Conservation (phyloP, 2,888 invertebrate species). For the Latrodectus elegans region DNA sequence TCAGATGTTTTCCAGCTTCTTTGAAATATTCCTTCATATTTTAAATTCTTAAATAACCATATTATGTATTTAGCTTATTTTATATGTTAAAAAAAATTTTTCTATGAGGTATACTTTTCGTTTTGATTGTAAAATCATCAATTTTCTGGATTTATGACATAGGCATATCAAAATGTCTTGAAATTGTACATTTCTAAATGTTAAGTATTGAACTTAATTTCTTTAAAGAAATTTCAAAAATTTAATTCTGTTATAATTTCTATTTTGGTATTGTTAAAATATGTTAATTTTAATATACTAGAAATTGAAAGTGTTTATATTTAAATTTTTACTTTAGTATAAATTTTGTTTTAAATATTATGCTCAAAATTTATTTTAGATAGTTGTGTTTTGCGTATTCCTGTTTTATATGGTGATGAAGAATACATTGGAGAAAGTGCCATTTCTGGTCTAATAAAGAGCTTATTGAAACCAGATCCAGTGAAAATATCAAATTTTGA, state of each 20-base stretch:
- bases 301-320: background rate
- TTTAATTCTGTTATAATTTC: background rate
- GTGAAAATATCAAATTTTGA: conserved; percentile 76
- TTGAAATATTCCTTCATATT: no score
- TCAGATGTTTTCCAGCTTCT: no score
- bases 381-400: conserved; percentile 77
- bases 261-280: background rate
- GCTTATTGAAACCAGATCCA: conserved; percentile 66
- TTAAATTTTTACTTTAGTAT: background rate
- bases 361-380: conserved; percentile 72
- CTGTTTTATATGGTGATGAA: conserved; percentile 77
- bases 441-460: conserved; percentile 75
- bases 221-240: background rate
- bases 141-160: no score
- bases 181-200: no score
- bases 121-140: no score
- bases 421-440: conserved; percentile 77
- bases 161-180: no score
- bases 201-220: no score
- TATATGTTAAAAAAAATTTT: no score
- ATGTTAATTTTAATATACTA: background rate
- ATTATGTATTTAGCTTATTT: no score
- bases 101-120: no score
- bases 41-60: no score
- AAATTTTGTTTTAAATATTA: background rate